Evolutionary conservation across 2,113 vertebrate species (phyloP).

Genomic region (Heterotis niloticus): DNA sequence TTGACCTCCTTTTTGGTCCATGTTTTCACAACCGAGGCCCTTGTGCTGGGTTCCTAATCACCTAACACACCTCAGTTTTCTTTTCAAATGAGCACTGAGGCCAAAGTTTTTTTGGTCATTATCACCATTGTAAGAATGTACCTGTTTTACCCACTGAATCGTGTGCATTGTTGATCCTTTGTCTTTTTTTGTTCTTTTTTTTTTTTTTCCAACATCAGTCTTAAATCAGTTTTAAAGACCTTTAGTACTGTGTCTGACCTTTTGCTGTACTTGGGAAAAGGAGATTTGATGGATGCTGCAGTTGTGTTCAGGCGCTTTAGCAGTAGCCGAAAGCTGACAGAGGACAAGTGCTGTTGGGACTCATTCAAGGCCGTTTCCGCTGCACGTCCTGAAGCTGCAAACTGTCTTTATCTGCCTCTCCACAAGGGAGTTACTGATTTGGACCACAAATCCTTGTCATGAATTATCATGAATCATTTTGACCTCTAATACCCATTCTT

Average conservation of each 20-base stretch:
- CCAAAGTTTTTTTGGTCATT: not conserved
- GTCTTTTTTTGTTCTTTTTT: not conserved
- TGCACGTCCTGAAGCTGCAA: not conserved
- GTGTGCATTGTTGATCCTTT: not conserved
- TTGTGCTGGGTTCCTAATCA: not conserved
- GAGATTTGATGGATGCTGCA: constrained; percentile 1
- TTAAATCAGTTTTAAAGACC: not conserved
- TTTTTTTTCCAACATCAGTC: not conserved
- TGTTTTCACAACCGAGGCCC: not conserved
- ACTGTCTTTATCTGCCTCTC: constrained; percentile 12
- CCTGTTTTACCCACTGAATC: constrained; percentile 7
- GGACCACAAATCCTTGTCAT: not conserved
- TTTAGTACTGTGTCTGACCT: constrained; percentile 15
- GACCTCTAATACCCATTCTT: not conserved
- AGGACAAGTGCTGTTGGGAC: not conserved
- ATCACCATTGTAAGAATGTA: not conserved
- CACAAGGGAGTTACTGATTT: constrained; percentile 11
- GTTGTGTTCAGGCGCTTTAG: not conserved
- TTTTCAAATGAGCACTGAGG: not conserved
- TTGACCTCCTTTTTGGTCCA: too few species aligned
- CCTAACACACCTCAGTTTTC: not conserved
- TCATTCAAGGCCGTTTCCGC: not conserved
- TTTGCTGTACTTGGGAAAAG: not conserved
- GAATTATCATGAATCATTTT: not conserved
- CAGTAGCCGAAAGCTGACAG: not conserved